A percentile compares a stretch with the other conserved stretches of the same genome.
These are phyloP conservation scores for Cataglyphis livida DNA, from an alignment of 2,888 invertebrate species.

Conservation along the genomic window DNA sequence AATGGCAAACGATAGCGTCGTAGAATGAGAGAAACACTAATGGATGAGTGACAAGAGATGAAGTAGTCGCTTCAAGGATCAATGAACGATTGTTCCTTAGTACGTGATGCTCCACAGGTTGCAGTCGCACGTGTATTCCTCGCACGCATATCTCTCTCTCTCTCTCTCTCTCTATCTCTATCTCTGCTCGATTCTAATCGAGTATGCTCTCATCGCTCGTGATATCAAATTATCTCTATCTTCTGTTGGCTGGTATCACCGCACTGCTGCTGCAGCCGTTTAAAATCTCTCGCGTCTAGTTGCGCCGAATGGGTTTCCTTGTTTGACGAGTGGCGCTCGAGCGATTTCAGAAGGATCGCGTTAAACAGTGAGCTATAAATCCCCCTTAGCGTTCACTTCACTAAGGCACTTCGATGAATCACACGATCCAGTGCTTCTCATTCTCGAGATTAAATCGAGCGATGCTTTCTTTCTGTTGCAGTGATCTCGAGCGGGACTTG, in stretches of 20 bases:
- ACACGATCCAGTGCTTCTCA: slow-evolving; percentile 19
- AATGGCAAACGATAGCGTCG: slow-evolving; percentile 39
- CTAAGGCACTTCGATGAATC: slow-evolving; percentile 37
- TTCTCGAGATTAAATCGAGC: slow-evolving; percentile 6
- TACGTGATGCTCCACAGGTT: slow-evolving; percentile 65
- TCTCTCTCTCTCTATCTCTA: slow-evolving; percentile 21
- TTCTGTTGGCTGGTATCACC: background rate
- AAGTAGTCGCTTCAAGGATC: slow-evolving; percentile 64
- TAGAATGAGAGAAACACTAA: slow-evolving; percentile 49
- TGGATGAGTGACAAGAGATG: slow-evolving; percentile 45
- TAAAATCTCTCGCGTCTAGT: slow-evolving; percentile 28
- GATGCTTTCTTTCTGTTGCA: slow-evolving; percentile 81
- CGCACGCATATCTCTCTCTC: slow-evolving; percentile 2
- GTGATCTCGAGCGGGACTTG: slow-evolving; percentile 89
- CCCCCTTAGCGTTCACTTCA: slow-evolving; percentile 26
- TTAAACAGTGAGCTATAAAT: slow-evolving; percentile 50
- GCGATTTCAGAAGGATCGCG: slow-evolving; percentile 27
- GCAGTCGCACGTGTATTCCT: slow-evolving; percentile 51
- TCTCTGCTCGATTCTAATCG: slow-evolving; percentile 63
- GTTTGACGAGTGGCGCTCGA: slow-evolving; percentile 27
- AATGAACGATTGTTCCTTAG: slow-evolving; percentile 71
- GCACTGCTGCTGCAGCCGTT: background rate
- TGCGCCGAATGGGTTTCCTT: slow-evolving; percentile 28
- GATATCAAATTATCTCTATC: slow-evolving; percentile 50
- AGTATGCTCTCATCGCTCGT: slow-evolving; percentile 55